A percentile compares a stretch with the other conserved stretches of the same genome.
These are phyloP conservation scores for Cyclopterus lumpus DNA, from an alignment of 2,797 vertebrate genomes.

Conservation along the genomic window DNA sequence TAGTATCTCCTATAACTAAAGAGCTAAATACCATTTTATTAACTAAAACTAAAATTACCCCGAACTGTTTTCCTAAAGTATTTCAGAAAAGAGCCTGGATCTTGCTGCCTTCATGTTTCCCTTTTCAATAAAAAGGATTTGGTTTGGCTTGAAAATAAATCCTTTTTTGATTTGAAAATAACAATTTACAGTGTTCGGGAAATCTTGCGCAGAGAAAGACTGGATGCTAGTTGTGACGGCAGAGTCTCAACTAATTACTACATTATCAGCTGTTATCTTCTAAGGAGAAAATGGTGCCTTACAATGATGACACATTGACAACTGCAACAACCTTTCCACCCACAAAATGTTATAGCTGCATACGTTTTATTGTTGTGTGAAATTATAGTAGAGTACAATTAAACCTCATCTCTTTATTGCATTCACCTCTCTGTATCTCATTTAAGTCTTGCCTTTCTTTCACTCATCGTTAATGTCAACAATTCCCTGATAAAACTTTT, in stretches of 20 bases:
- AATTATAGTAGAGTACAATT: neutral
- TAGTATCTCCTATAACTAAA: neutral
- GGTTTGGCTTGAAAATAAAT: neutral
- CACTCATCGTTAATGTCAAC: neutral
- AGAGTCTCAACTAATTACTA: neutral
- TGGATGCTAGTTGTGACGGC: neutral
- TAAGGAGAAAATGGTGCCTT: neutral
- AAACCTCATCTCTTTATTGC: neutral
- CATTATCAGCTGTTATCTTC: neutral
- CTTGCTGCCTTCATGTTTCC: neutral
- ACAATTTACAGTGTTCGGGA: neutral
- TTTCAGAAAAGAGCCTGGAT: neutral
- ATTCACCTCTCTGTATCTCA: neutral
- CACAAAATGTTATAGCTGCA: neutral
- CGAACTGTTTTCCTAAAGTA: constrained; percentile 1
- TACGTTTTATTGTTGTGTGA: neutral
- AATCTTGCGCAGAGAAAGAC: neutral
- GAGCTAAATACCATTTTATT: neutral
- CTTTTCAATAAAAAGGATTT: neutral
- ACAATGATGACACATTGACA: neutral
- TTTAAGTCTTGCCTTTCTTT: no score
- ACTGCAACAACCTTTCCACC: neutral
- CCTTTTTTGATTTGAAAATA: neutral
- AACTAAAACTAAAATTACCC: neutral
- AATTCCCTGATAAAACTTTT: neutral